Evolutionary conservation across 1,140 invertebrate genomes (phyloP).

Genomic region (Drosophila dunni): DNA sequence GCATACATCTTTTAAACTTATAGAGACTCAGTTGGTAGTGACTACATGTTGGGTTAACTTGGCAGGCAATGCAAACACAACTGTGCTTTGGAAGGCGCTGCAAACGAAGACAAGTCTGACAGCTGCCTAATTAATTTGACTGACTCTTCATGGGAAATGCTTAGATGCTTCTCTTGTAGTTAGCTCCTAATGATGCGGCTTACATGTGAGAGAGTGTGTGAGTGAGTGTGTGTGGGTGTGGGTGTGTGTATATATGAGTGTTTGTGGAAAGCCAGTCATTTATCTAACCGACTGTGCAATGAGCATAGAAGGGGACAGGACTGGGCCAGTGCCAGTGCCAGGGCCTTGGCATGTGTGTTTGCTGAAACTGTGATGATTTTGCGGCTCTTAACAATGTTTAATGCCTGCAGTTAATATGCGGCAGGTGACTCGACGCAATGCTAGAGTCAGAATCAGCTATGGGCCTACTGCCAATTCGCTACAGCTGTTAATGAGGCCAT

Average conservation of each 20-base stretch:
- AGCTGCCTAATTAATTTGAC: constrained; percentile 72
- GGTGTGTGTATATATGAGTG: constrained; percentile 12
- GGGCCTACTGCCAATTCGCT: constrained; percentile 10
- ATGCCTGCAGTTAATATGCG: constrained; percentile 82
- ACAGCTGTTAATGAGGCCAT: constrained; percentile 62
- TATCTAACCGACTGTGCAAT: constrained; percentile 46
- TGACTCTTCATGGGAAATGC: constrained; percentile 52
- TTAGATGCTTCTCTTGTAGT: constrained; percentile 34
- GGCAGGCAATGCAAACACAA: constrained; percentile 4
- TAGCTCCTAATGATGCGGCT: constrained; percentile 50
- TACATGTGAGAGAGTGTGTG: constrained; percentile 16
- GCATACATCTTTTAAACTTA: constrained; percentile 25
- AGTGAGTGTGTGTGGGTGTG: constrained; percentile 4
- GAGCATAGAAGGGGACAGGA: neutral
- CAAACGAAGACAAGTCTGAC: constrained; percentile 24
- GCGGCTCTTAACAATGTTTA: constrained; percentile 60
- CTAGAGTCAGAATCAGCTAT: constrained; percentile 19
- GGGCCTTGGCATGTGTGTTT: neutral
- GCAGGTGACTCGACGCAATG: constrained; percentile 68
- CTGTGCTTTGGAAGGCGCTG: constrained; percentile 1
- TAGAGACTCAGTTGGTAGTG: neutral
- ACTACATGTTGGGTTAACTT: constrained; percentile 3
- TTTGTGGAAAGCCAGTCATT: constrained; percentile 41
- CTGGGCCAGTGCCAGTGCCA: neutral
- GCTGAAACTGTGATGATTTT: constrained; percentile 53